Evolutionary conservation across 2,113 vertebrate species (phyloP).

Genomic region (Nycticebus coucang): DNA sequence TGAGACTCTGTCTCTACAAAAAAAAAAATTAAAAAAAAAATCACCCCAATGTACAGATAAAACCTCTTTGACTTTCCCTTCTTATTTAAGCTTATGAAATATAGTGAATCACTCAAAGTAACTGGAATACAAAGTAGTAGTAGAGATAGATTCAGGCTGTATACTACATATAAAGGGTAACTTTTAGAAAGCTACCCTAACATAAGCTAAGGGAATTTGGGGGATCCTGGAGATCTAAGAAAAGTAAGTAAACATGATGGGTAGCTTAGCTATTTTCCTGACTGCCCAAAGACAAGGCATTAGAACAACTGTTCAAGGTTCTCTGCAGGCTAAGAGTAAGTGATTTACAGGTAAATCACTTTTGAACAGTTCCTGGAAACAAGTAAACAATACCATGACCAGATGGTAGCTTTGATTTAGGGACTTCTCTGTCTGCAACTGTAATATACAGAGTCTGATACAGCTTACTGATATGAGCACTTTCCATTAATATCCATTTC

Average conservation of each 20-base stretch:
- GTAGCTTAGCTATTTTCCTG: background rate
- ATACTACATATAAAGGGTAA: background rate
- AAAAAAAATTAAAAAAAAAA: too few relatives aligned
- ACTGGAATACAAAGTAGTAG: background rate
- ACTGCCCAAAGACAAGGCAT: background rate
- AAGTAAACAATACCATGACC: background rate
- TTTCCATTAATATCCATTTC: constrained; percentile 1
- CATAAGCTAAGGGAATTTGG: background rate
- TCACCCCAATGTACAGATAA: background rate
- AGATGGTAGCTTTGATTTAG: constrained; percentile 26
- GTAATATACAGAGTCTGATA: background rate
- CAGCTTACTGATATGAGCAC: background rate
- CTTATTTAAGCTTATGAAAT: constrained; percentile 37
- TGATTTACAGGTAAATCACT: constrained; percentile 30
- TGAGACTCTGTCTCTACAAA: too few relatives aligned
- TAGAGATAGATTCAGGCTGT: background rate
- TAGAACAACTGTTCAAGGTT: constrained; percentile 2
- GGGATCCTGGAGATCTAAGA: background rate
- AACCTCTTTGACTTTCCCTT: background rate
- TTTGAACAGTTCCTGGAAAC: constrained; percentile 46
- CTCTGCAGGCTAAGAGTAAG: background rate
- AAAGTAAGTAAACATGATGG: background rate
- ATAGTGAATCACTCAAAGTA: constrained; percentile 7
- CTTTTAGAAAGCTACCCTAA: background rate
- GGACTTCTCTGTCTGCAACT: background rate